A percentile compares a stretch with the other conserved stretches of the same genome.
Conservation (phyloP, 2,888 invertebrate genomes). For the Selenia dentaria region DNA sequence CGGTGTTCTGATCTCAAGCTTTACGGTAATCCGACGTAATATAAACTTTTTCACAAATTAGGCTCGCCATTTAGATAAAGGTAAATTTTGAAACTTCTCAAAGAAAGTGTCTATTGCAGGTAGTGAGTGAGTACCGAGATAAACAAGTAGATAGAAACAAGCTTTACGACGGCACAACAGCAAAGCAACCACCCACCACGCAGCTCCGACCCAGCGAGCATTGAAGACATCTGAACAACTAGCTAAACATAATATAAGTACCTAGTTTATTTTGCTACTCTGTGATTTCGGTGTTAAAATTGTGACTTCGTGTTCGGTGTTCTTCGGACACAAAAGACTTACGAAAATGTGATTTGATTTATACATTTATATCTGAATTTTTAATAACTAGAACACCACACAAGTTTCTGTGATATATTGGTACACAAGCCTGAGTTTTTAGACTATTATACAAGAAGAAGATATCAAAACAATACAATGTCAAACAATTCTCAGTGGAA, state of each 20-base stretch:
- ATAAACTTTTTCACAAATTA: slow-evolving; percentile 34
- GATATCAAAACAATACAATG: slow-evolving; percentile 79
- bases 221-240: slow-evolving; percentile 95
- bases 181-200: slow-evolving; percentile 69
- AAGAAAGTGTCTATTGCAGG: slow-evolving; percentile 64
- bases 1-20: slow-evolving; percentile 50
- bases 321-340: slow-evolving; percentile 60
- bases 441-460: slow-evolving; percentile 76
- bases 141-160: slow-evolving; percentile 62
- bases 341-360: slow-evolving; percentile 76
- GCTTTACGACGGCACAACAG: slow-evolving; percentile 57
- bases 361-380: slow-evolving; percentile 59
- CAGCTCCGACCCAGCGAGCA: slow-evolving; percentile 93
- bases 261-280: slow-evolving; percentile 66
- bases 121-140: slow-evolving; percentile 63
- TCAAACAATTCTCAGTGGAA: slow-evolving; percentile 95
- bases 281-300: slow-evolving; percentile 68
- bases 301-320: slow-evolving; percentile 65
- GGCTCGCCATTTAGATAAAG: slow-evolving; percentile 20
- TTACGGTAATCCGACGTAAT: slow-evolving; percentile 46
- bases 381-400: slow-evolving; percentile 61
- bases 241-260: slow-evolving; percentile 67
- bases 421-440: slow-evolving; percentile 66
- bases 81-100: slow-evolving; percentile 40
- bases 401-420: slow-evolving; percentile 79